A percentile compares a stretch with the other conserved stretches of the same genome.
phyloP scores from a whole-genome alignment of 2,888 invertebrate species.

The Agonopterix heracliana region DNA sequence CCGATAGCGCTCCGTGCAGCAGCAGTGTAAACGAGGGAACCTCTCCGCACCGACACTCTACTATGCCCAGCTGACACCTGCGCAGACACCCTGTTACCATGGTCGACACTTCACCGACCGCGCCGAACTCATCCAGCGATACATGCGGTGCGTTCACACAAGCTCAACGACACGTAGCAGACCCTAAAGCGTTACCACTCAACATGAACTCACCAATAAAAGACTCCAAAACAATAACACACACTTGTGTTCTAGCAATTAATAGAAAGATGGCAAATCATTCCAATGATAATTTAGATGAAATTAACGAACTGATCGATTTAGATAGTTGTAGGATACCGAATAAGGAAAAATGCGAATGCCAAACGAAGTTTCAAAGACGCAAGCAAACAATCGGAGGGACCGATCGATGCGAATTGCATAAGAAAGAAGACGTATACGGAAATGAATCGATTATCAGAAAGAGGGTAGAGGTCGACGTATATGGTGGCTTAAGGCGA shows the following conservation, averaged over 20 bases:
- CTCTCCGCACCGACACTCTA: conserved; percentile 23
- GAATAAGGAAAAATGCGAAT: conserved; percentile 39
- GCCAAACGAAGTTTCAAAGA: conserved; percentile 42
- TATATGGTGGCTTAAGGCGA: conserved; percentile 50
- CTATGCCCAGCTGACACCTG: conserved; percentile 62
- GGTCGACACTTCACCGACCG: conserved; percentile 8
- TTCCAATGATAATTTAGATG: conserved; percentile 58
- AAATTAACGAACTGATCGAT: conserved; percentile 55
- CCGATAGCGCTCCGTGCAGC: conserved; percentile 38
- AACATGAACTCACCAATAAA: conserved; percentile 15
- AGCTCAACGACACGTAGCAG: conserved; percentile 3
- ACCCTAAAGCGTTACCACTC: conserved; percentile 14
- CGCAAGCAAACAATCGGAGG: conserved; percentile 30
- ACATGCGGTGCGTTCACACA: not conserved
- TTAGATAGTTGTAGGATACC: conserved; percentile 61
- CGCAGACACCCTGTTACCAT: conserved; percentile 17
- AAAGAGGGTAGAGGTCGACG: conserved; percentile 49
- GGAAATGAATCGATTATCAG: conserved; percentile 57
- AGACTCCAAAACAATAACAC: conserved; percentile 19
- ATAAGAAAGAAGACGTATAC: conserved; percentile 53
- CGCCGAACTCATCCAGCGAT: not conserved
- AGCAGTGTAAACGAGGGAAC: conserved; percentile 29
- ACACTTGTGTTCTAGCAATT: conserved; percentile 24
- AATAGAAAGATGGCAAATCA: conserved; percentile 43
- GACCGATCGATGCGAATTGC: conserved; percentile 37